A percentile compares a stretch with the other conserved stretches of the same genome.
Evolutionary conservation across 2,888 invertebrate genomes (phyloP).

Genomic region (Ctena decussata): DNA sequence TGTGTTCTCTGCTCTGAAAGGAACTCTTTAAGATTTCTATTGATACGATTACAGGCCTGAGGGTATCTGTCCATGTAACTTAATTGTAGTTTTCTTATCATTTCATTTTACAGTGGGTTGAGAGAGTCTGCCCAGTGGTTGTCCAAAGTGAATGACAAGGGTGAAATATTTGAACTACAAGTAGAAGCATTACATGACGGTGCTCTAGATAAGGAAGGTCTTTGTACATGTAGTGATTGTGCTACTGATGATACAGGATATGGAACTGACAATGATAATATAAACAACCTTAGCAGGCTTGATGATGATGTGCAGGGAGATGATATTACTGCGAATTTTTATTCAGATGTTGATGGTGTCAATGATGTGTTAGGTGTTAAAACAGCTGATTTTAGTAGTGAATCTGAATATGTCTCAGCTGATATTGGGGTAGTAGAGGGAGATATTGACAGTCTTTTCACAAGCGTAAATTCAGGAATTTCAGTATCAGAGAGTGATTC

Average conservation of each 20-base stretch:
- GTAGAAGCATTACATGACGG: conserved; percentile 36
- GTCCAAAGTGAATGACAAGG: conserved; percentile 69
- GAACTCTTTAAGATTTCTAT: too few relatives aligned
- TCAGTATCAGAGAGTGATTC: conserved; percentile 8
- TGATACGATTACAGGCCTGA: too few relatives aligned
- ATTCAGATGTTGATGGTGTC: conserved; percentile 42
- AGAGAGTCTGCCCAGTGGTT: conserved; percentile 62
- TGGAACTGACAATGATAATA: conserved; percentile 68
- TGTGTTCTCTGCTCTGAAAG: too few relatives aligned
- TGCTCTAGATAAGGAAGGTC: conserved; percentile 45
- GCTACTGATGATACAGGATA: conserved; percentile 73
- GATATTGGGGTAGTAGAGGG: conserved; percentile 42
- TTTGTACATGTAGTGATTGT: conserved; percentile 56
- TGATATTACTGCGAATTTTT: neutral
- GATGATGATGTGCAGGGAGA: conserved; percentile 1
- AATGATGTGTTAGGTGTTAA: conserved; percentile 30
- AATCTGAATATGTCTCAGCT: neutral
- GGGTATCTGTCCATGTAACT: too few relatives aligned
- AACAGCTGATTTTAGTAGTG: neutral
- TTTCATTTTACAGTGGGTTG: conserved; percentile 49
- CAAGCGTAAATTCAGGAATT: conserved; percentile 25
- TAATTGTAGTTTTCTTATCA: too few relatives aligned
- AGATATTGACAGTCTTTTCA: conserved; percentile 61
- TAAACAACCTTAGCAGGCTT: neutral
- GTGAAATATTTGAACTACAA: conserved; percentile 75